Percentiles rank a stretch among this genome's conserved stretches.
Conservation (phyloP, 1,140 invertebrate species). For the Charaxes varanes region DNA sequence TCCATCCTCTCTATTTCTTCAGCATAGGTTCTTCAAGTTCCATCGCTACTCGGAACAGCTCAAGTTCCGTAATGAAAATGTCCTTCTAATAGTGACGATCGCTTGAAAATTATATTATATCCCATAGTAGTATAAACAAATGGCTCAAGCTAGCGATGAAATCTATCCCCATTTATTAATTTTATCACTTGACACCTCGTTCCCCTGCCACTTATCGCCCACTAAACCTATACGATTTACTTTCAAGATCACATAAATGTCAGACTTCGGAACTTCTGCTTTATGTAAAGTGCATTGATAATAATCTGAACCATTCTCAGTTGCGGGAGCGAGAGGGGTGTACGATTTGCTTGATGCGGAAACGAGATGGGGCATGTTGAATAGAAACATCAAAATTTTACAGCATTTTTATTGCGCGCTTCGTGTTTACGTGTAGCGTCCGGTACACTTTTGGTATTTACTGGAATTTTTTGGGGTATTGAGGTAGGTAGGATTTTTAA, state of each 20-base stretch:
- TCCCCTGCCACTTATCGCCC: constrained; percentile 50
- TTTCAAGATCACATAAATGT: constrained; percentile 70
- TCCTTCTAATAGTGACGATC: too few species aligned
- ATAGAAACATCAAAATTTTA: constrained; percentile 74
- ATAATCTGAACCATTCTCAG: constrained; percentile 64
- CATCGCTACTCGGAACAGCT: too few species aligned
- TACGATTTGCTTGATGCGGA: constrained; percentile 18
- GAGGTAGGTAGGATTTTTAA: constrained; percentile 13
- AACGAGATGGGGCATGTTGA: constrained; percentile 36
- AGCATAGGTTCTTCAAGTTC: too few species aligned
- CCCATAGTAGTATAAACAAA: constrained; percentile 11
- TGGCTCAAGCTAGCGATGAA: constrained; percentile 24
- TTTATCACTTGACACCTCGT: constrained; percentile 66
- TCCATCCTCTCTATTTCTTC: too few species aligned
- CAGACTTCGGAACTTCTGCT: constrained; percentile 66
- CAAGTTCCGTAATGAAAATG: too few species aligned
- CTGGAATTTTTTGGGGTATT: too few species aligned
- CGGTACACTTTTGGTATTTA: constrained; percentile 33
- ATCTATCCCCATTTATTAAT: constrained; percentile 60
- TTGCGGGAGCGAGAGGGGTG: constrained; percentile 27
- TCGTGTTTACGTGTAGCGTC: constrained; percentile 58
- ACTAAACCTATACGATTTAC: constrained; percentile 69
- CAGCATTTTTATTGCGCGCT: constrained; percentile 68
- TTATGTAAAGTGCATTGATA: constrained; percentile 73
- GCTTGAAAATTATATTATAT: too few species aligned